phyloP scores from a whole-genome alignment of 2,797 vertebrate species.

The Gadopsis bispinosus region DNA sequence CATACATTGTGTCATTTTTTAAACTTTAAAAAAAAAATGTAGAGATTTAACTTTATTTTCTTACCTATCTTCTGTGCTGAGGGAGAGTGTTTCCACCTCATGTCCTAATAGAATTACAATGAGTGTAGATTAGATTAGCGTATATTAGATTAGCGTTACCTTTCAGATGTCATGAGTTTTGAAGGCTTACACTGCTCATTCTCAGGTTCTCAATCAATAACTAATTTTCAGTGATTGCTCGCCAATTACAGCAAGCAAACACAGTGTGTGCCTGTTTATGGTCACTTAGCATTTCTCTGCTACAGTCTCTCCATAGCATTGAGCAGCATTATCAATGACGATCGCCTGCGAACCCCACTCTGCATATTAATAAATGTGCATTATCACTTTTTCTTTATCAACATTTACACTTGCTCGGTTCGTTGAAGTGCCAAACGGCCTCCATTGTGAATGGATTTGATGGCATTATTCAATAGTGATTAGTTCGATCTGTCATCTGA shows the following conservation, averaged over 20 bases:
- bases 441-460: constrained; percentile 21
- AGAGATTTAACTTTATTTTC: not conserved
- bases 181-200: constrained; percentile 15
- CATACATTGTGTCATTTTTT: not conserved
- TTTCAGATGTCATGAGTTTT: constrained; percentile 35
- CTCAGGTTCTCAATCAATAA: constrained; percentile 40
- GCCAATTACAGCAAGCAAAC: constrained; percentile 38
- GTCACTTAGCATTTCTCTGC: not conserved
- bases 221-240: constrained; percentile 39
- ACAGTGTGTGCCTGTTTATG: constrained; percentile 13
- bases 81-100: constrained; percentile 14
- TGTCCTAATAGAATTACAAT: constrained; percentile 26
- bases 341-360: constrained; percentile 10
- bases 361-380: constrained; percentile 11
- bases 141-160: constrained; percentile 36
- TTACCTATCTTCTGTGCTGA: not conserved
- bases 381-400: not conserved
- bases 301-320: not conserved
- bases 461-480: constrained; percentile 3
- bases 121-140: constrained; percentile 34
- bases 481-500: constrained; percentile 23
- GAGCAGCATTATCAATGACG: constrained; percentile 20
- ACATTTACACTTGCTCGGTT: not conserved
- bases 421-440: not conserved
- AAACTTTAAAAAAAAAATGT: not conserved